phyloP scores from a whole-genome alignment of 2,113 vertebrate species.

The Labeo rohita region DNA sequence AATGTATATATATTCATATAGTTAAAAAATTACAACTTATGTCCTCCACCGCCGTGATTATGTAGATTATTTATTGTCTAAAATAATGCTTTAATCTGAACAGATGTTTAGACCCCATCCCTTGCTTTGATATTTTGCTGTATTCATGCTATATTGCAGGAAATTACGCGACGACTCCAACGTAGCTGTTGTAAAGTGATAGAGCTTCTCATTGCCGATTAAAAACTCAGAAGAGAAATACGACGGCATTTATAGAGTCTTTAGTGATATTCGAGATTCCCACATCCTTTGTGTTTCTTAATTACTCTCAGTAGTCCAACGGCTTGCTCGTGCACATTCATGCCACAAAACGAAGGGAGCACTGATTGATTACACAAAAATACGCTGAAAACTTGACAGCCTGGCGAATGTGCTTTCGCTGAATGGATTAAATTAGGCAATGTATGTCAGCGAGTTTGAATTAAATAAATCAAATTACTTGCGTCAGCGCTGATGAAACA shows the following conservation, averaged over 20 bases:
- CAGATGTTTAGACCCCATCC: not conserved
- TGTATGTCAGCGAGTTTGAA: slow-evolving; percentile 80
- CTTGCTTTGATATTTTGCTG: not conserved
- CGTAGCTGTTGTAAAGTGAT: not conserved
- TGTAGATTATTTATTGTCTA: not conserved
- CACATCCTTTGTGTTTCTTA: slow-evolving; percentile 1
- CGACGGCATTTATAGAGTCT: not conserved
- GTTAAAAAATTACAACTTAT: too few species aligned
- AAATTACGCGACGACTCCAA: not conserved
- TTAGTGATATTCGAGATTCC: not conserved
- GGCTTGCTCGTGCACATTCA: not conserved
- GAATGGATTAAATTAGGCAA: slow-evolving; percentile 69
- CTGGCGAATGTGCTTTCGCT: slow-evolving; percentile 67
- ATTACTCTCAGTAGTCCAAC: not conserved
- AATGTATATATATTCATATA: not conserved
- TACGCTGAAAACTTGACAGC: slow-evolving; percentile 68
- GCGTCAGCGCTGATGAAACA: slow-evolving; percentile 90
- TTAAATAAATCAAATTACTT: slow-evolving; percentile 94
- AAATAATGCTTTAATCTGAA: not conserved
- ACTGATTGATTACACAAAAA: not conserved
- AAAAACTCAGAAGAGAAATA: not conserved
- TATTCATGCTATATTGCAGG: not conserved
- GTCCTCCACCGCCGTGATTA: not conserved
- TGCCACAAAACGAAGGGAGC: not conserved
- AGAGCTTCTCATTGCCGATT: not conserved